A percentile compares a stretch with the other conserved stretches of the same genome.
Evolutionary conservation across 2,797 vertebrate genomes (phyloP).

Genomic region (Triplophysa bombifrons): DNA sequence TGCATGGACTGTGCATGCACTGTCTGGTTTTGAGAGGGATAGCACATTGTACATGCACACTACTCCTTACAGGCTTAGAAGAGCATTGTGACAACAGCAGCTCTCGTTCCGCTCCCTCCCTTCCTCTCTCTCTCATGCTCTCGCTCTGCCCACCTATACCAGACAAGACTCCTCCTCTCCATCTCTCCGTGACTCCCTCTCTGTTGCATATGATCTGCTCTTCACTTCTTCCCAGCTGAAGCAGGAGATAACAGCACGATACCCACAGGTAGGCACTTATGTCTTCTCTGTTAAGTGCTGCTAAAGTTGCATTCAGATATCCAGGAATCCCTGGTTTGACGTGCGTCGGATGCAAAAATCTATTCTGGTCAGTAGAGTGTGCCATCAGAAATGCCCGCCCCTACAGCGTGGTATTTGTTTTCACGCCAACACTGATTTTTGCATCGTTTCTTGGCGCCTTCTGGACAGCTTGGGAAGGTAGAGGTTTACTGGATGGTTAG

Average conservation of each 20-base stretch:
- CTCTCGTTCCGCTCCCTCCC: constrained; percentile 44
- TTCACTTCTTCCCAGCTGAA: constrained; percentile 63
- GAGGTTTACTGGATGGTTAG: constrained; percentile 13
- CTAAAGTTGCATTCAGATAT: constrained; percentile 18
- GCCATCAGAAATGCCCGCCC: constrained; percentile 60
- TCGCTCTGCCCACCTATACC: constrained; percentile 3
- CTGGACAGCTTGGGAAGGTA: constrained; percentile 8
- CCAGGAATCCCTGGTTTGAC: constrained; percentile 14
- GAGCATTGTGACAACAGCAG: not conserved
- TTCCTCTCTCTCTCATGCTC: constrained; percentile 51
- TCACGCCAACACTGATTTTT: constrained; percentile 22
- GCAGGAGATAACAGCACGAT: constrained; percentile 69
- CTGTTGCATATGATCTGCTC: constrained; percentile 67
- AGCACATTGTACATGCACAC: constrained; percentile 67
- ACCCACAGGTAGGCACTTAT: constrained; percentile 72
- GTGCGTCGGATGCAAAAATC: constrained; percentile 54
- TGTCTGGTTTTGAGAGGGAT: constrained; percentile 62
- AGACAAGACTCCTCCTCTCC: constrained; percentile 59
- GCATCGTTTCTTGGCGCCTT: constrained; percentile 16
- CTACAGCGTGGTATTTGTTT: constrained; percentile 33
- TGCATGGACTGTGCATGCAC: constrained; percentile 51
- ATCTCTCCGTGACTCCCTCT: constrained; percentile 48
- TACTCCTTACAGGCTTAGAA: constrained; percentile 62
- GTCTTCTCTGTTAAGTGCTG: constrained; percentile 50
- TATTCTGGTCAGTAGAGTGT: constrained; percentile 57